These are phyloP conservation scores for Gallinago nigripennis DNA, from an alignment of 2,797 vertebrate species.

Conservation along the genomic window DNA sequence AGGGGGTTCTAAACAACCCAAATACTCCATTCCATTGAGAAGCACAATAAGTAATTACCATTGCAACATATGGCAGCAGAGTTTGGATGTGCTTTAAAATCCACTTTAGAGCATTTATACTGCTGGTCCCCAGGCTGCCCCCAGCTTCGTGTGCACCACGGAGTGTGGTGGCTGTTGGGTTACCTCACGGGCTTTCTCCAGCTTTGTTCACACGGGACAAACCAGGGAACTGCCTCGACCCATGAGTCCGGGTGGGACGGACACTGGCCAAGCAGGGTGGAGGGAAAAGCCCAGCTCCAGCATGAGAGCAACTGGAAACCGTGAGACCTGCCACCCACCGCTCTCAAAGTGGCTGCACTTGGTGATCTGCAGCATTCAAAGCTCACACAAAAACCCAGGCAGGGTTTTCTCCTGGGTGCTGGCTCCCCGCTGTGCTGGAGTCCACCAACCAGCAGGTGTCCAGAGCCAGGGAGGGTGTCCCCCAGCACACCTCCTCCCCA, in stretches of 20 bases:
- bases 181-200: neutral
- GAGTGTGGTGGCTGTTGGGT: neutral
- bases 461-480: neutral
- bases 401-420: neutral
- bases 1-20: neutral
- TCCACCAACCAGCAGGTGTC: fast-evolving
- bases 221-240: fast-evolving
- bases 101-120: neutral
- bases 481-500: neutral
- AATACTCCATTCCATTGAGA: neutral
- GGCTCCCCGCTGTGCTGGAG: neutral
- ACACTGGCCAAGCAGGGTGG: neutral
- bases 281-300: neutral
- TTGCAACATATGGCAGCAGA: neutral
- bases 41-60: neutral
- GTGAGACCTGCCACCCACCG: neutral
- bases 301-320: neutral
- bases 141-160: fast-evolving
- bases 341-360: fast-evolving
- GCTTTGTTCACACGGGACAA: neutral
- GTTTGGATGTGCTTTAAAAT: neutral
- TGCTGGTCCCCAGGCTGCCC: neutral
- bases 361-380: neutral
- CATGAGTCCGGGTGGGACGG: fast-evolving
- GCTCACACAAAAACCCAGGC: neutral